Base-by-base conservation (phyloP, 2,113 vertebrate genomes). In the Sterna hirundo region DNA sequence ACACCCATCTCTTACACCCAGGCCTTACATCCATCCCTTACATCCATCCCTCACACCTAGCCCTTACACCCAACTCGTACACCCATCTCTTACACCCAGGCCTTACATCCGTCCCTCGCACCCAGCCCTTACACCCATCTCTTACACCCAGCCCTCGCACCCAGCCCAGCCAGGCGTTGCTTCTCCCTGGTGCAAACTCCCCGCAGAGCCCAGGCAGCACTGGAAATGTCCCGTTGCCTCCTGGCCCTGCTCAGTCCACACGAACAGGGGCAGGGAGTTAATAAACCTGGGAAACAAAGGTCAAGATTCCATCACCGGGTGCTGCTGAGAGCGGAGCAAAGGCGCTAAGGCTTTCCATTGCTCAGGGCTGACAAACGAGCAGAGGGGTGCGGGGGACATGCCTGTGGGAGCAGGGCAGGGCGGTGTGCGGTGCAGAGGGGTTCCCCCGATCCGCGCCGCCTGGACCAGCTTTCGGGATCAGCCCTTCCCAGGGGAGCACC, bases 281-380 rank as follows among this genome's bases (percentile, higher is more conserved):
- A 92, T 46, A 65, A 88, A 69, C 44, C 60, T 20, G 6, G 82
- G 71, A 71, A 64, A 77, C 26, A 61, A 88, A 90, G 89, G 86
- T 46, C 70, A 38, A 36, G 69, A 65, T 75, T 78, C 70, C 51
- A 38, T 84, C 79, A 61, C 11, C 3, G 7, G 44, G 51, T 44
- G 83, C 61, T 90, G 65, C 81, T 75, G 84, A 83, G 66, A 70
- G 78, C 52, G 19, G 44, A 76, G 72, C n/a, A 32, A 64, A 58
- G 57, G 55, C 26, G 25, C 49, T 10, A 19, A 86, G 44, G 58
- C 49, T 92, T 79, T 83, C 55, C 30, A 10, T 30, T 25, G 82
- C 36, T 42, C 8, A 2, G 12, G 36, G 57, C 16, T 72, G 34
- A 55, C 55, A 83, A 89, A 65, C 42, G 57, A 46, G 40, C 1